Base-by-base conservation (phyloP, 1,140 invertebrate genomes). In the Dendroctonus valens region DNA sequence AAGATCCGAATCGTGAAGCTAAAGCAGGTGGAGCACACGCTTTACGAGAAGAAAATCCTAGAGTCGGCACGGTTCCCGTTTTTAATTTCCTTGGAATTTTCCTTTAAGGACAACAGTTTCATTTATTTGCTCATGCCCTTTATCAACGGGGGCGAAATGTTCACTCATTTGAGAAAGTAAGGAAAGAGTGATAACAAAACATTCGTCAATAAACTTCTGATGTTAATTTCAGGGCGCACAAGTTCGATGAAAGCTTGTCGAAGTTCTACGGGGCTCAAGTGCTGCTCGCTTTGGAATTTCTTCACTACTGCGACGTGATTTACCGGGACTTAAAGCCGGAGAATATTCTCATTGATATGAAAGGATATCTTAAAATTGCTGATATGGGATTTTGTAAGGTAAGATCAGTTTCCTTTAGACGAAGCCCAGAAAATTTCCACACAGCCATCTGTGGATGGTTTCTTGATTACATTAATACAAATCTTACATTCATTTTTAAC, bases 301-400 rank as follows among this genome's bases (percentile, higher is more conserved):
- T 99, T 49, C 96, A 99, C 77, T 85, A 89, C 70, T 88, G 95
- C 75, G 89, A 92, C 77, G 81, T 98, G 59, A 85, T 97, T 59
- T 97, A 97, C 77, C 84, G 95, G 50, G 94, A 98, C 82, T 81
- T 98, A 51, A 98, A 98, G 79, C 96, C 96, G 5, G 96, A 99
- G 81, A 98, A 99, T 81, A 88, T 98, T 68, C 83, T 98, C 58
- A 89, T 98, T 60, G 92, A 97, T 75, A 81, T 82, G 67, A 84
- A 83, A 50, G 96, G 96, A 2, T 98, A 97, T 75, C 80, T 97
- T 6, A 87, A 88, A 77, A 73, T 89, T 41, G 89, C 87, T 0
- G 96, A 98, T 82, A 97, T 98, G 79, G 96, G 96, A 38, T 97
- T 98, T 83, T 93, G 93, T 59, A 97, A 97, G 80, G 84, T 92